Base-by-base conservation (phyloP, 2,113 vertebrate genomes). In the Gadus macrocephalus region DNA sequence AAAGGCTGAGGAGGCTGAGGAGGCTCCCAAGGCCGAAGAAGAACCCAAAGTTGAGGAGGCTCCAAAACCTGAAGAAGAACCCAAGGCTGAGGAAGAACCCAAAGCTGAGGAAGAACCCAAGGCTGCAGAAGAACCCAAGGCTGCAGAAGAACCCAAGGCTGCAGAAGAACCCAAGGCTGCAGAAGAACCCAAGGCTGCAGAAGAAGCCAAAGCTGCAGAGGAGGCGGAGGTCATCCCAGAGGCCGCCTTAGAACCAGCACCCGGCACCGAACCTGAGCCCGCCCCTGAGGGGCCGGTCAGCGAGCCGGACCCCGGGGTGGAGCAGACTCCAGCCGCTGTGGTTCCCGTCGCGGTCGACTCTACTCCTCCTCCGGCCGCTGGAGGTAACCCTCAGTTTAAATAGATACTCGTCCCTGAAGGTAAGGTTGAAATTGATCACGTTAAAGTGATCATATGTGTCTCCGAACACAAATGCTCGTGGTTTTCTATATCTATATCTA, bases 361-460 rank as follows among this genome's bases (percentile, higher is more conserved):
- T 71, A 66, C 82, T 79, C 67, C 79, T 71, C 60, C 12, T 0
- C 19, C 38, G 0, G 15, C 5, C 62, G 62, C 42, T 3, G 69
- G 76, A 81, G 83, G 87, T 87, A 87, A 83, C 3, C 25, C 15
- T 15, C 55, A n/a, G 14, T 49, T 49, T 49, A 49, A 49, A 49
- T 49, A 49, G 42, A 49, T 49, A 9, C 2, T 8, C 14, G 55
- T n/a, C 55, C 17, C 55, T 58, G 16, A 58, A 49, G 68, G 68
- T n/a, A 12, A 28, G 15, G 69, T 49, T 49, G 42, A 49, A 9
- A 49, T 49, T 49, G 8, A 49, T 49, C 42, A 49, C 8, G 11
- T 49, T 14, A 49, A 49, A 49, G 42, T 49, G 42, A 49, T 49
- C 2, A 49, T 11, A 49, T 49, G 42, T 49, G 12, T 49, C 31